Conservation (phyloP, 2,113 vertebrate genomes). For the Hippocampus mohnikei region DNA sequence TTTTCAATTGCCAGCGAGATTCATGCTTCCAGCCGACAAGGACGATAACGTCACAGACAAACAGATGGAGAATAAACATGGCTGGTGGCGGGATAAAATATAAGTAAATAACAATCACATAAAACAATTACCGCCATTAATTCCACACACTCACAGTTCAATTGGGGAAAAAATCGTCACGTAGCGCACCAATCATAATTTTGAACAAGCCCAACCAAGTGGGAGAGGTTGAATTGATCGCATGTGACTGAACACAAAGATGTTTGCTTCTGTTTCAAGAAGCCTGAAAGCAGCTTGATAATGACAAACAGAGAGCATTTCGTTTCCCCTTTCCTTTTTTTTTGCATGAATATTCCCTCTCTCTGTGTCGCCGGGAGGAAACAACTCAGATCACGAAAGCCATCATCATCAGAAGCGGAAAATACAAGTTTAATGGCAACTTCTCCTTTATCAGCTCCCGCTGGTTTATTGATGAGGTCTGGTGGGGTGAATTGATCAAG, state of each 20-base stretch:
- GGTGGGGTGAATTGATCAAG: conserved; percentile 52
- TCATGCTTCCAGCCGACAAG: background rate
- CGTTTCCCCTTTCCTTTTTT: conserved; percentile 50
- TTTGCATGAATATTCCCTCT: conserved; percentile 41
- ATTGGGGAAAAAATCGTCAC: conserved; percentile 11
- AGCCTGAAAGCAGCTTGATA: conserved; percentile 71
- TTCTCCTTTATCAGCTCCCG: conserved; percentile 47
- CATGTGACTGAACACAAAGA: conserved; percentile 66
- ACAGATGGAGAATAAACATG: no score
- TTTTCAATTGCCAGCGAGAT: background rate
- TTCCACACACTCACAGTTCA: no score
- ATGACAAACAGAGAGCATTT: conserved; percentile 64
- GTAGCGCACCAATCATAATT: conserved; percentile 22
- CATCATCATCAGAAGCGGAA: conserved; percentile 27
- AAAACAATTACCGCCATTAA: no score
- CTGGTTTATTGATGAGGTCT: conserved; percentile 56
- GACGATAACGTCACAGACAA: no score
- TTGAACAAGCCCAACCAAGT: conserved; percentile 42
- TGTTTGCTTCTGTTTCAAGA: conserved; percentile 65
- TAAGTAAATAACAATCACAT: no score
- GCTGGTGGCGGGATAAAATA: no score
- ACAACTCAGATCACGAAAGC: conserved; percentile 39
- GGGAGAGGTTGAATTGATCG: conserved; percentile 42
- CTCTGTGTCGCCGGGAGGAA: conserved; percentile 35
- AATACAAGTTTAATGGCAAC: conserved; percentile 66